Conservation (phyloP, 2,113 vertebrate species). For the Chinchilla lanigera region DNA sequence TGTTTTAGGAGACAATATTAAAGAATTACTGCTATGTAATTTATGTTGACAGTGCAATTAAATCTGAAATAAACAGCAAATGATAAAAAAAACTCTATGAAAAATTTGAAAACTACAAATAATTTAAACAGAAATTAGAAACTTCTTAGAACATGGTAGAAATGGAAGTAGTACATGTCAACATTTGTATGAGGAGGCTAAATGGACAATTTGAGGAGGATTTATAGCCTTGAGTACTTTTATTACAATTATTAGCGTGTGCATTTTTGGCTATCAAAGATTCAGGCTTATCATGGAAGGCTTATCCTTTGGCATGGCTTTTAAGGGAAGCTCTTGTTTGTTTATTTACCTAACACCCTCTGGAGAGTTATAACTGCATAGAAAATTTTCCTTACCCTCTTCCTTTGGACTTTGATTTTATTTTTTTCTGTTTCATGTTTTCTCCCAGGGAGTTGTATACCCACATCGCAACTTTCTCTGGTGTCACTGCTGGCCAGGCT, state of each 20-base stretch:
- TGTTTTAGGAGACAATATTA: constrained; percentile 4
- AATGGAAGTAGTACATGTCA: neutral
- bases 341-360: neutral
- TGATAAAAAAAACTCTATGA: neutral
- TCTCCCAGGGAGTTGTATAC: neutral
- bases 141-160: neutral
- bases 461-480: neutral
- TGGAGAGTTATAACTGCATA: neutral
- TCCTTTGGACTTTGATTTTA: neutral
- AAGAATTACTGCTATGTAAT: neutral
- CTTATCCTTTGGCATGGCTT: neutral
- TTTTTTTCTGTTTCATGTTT: neutral
- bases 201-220: neutral
- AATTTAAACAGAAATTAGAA: neutral
- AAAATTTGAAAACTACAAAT: neutral
- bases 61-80: neutral
- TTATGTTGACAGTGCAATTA: neutral
- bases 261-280: constrained; percentile 1
- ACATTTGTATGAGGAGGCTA: neutral
- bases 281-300: neutral
- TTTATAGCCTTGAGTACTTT: neutral
- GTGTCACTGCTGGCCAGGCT: neutral
- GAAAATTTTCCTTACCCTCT: neutral
- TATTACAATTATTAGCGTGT: neutral
- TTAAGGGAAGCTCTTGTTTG: neutral